Evolutionary conservation across 2,888 invertebrate species (phyloP), one percentile per base, ranked within the genome.

Genomic region (Tenodera sinensis): DNA sequence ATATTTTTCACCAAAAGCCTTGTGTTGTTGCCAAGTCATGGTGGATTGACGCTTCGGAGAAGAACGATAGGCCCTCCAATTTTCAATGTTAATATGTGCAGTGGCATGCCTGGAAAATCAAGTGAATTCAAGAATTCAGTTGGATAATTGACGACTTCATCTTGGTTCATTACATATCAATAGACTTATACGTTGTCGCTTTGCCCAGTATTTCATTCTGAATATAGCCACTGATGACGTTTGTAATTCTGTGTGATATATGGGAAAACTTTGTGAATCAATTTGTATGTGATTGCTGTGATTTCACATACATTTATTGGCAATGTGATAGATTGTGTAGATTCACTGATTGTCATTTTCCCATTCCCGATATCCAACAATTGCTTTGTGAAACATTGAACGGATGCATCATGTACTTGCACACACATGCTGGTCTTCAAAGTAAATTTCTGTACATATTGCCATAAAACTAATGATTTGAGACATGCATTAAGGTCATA

Each of bases 21-120:
- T 47, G 91, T 91, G 27, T 91, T 91, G 88, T 92, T 92, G 90
- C 91, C 91, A 88, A 92, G 90, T 89, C 88, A 87, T 89, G 91
- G 91, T 89, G 91, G 92, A 90, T 92, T 92, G 54, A 92, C 89
- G 89, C 92, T 92, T 90, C 92, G 91, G 28, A 92, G 90, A 86
- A 92, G 34, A 89, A 92, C 92, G 27, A 92, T 91, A 28, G 90
- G 90, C 34, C 90, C 88, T 28, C 92, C 92, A 91, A 92, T 90
- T 90, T 92, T 92, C 87, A 92, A 90, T 91, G 30, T 82, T 88
- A 92, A 90, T 89, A 88, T 86, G 88, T 92, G 92, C 30, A 91
- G 91, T 30, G 92, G 91, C 83, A 92, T 89, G 27, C 91, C 92
- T 88, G 91, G 91, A 81, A 91, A 87, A 90, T 92, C 91, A 4